Base-by-base conservation (phyloP, 2,113 vertebrate species). In the Thomomys bottae region DNA sequence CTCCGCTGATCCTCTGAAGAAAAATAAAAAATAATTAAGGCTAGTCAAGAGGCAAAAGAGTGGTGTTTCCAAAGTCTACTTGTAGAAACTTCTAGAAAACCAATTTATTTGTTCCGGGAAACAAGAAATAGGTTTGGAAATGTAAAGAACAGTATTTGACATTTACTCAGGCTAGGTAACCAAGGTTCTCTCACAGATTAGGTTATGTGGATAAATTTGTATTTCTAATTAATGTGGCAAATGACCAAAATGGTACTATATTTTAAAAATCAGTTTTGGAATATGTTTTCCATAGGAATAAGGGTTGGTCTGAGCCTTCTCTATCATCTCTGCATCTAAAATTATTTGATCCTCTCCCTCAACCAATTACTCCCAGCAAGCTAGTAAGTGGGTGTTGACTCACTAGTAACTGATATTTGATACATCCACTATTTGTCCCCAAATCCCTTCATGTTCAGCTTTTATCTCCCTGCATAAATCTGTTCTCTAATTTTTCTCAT, bases 21-120 rank as follows among this genome's bases (percentile, higher is more conserved):
- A 92, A 89, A 96, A 92, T 93, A 63, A 94, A 95, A 94, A 94
- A 90, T 75, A 90, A 95, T 84, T 94, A 94, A 96, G 61, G 70
- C 28, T 70, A 96, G 59, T 38, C 73, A 92, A 94, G 21, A 91
- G 59, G 59, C 54, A 84, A 94, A 95, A 87, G n/a, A 94, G 20
- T 72, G 14, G 81, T 88, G 30, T 90, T 89, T 95, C 67, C 64
- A 94, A 92, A 73, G 38, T 86, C 18, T n/a, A 70, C 30, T 77
- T 81, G 24, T 79, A 76, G 24, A 26, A 86, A 78, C 68, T 26
- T 87, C 89, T 78, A 66, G 32, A 63, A 93, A 88, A 66, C 15
- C 18, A 72, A 63, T 84, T 90, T 66, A 49, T 80, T 70, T 80
- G 45, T 45, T 89, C 32, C 23, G 70, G 18, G 26, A 86, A 92